Evolutionary conservation across 1,140 invertebrate genomes (phyloP).

Genomic region (Chironomus striatipennis): DNA sequence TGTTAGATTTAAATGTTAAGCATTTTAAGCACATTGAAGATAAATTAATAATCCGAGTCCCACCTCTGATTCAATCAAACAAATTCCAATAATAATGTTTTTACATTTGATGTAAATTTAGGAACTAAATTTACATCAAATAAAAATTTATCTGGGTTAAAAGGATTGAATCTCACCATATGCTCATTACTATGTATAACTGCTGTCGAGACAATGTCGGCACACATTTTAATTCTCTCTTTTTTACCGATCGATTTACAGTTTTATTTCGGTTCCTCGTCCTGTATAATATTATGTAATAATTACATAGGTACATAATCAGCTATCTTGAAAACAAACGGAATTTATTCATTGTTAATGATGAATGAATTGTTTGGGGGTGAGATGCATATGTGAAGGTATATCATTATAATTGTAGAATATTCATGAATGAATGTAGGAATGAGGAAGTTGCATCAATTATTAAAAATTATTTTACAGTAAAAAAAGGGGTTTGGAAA

Average conservation of each 20-base stretch:
- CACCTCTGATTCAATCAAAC: too few relatives aligned
- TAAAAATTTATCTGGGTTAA: not conserved
- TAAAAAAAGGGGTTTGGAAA: not conserved
- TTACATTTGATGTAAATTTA: too few relatives aligned
- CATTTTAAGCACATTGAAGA: too few relatives aligned
- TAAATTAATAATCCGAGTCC: too few relatives aligned
- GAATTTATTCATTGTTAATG: not conserved
- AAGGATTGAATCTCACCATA: conserved; percentile 1
- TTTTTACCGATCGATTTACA: not conserved
- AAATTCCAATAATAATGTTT: too few relatives aligned
- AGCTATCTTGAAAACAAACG: not conserved
- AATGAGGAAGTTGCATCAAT: not conserved
- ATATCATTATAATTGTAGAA: not conserved
- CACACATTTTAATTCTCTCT: not conserved
- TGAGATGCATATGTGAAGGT: not conserved
- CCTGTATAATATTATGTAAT: not conserved
- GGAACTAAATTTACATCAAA: too few relatives aligned
- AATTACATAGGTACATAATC: not conserved
- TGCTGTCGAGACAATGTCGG: not conserved
- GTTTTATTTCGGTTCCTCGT: not conserved
- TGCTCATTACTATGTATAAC: not conserved
- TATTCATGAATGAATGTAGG: not conserved
- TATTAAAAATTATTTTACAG: not conserved
- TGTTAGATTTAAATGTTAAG: too few relatives aligned
- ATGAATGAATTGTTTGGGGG: too few relatives aligned